phyloP scores from a whole-genome alignment of 2,797 vertebrate genomes.

The Champsocephalus gunnari region DNA sequence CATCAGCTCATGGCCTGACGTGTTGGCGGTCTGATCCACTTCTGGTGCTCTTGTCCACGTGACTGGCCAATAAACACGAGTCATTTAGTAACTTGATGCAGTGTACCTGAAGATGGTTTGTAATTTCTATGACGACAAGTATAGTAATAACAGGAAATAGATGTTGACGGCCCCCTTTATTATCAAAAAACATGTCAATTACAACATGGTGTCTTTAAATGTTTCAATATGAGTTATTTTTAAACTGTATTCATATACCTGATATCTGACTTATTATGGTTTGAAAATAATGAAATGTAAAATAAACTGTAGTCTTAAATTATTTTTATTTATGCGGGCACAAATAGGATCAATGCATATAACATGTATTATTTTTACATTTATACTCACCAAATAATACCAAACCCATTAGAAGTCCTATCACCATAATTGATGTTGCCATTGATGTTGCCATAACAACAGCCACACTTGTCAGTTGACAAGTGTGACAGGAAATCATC shows the following conservation, averaged over 20 bases:
- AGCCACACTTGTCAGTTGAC: background rate
- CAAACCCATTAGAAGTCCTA: conserved; percentile 8
- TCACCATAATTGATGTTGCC: conserved; percentile 1
- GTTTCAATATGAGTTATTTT: too few species aligned
- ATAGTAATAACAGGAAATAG: background rate
- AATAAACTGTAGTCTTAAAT: too few species aligned
- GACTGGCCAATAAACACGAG: background rate
- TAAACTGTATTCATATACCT: too few species aligned
- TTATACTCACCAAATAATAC: conserved; percentile 36
- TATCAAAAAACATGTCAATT: too few species aligned
- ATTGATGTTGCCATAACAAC: background rate
- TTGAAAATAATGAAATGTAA: too few species aligned
- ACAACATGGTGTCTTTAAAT: too few species aligned
- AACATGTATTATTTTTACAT: background rate
- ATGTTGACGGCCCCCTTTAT: too few species aligned
- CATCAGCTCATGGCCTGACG: background rate
- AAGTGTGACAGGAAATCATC: background rate
- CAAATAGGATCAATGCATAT: too few species aligned
- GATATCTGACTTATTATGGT: too few species aligned
- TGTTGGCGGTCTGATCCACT: background rate
- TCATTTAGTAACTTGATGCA: accelerated
- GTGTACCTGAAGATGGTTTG: background rate
- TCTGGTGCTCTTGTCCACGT: background rate
- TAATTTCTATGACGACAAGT: background rate
- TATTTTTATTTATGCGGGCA: too few species aligned